Conservation (phyloP, 2,113 vertebrate species). For the Ptyas mucosa region DNA sequence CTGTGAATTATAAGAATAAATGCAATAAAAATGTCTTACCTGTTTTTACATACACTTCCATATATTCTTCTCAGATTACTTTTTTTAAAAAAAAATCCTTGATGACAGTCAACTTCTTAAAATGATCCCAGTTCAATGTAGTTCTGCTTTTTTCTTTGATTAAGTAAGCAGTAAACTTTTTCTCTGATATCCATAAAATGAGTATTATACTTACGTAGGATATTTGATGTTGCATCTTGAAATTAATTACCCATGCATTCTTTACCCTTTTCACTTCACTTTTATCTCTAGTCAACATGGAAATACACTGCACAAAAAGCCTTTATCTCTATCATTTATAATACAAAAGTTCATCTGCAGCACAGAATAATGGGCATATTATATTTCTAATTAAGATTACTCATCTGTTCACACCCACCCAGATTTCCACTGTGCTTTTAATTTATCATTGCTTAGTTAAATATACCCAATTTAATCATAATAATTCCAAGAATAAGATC, state of each 20-base stretch:
- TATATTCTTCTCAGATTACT: not conserved
- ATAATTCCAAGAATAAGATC: constrained; percentile 55
- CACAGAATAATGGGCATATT: constrained; percentile 64
- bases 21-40: too few species aligned
- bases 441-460: constrained; percentile 66
- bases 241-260: not conserved
- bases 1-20: not conserved
- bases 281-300: constrained; percentile 31
- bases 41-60: not conserved
- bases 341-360: constrained; percentile 62
- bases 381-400: constrained; percentile 70
- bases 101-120: not conserved
- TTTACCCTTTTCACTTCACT: not conserved
- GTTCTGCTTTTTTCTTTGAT: not conserved
- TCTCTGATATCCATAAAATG: not conserved
- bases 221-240: not conserved
- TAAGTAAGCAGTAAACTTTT: not conserved
- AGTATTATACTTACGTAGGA: not conserved
- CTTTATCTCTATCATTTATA: constrained; percentile 58
- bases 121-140: not conserved
- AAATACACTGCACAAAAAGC: constrained; percentile 33
- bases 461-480: constrained; percentile 61
- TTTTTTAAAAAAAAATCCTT: not conserved
- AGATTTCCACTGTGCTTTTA: constrained; percentile 63
- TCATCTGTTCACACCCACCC: constrained; percentile 66